Base-by-base conservation (phyloP, 2,113 vertebrate species). In the Upupa epops region DNA sequence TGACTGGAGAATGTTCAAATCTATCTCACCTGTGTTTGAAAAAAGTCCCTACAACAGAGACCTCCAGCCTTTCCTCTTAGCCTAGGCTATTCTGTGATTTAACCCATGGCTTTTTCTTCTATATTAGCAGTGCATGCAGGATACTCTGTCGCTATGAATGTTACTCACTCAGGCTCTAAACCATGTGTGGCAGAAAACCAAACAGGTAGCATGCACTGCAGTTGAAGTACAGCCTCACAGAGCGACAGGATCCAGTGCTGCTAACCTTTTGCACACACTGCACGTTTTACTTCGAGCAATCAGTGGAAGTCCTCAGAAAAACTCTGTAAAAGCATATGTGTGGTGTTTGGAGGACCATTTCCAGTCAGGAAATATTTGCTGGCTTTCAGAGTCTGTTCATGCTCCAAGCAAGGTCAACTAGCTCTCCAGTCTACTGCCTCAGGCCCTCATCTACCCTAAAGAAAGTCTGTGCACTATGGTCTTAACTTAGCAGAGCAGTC, bases 401-500 rank as follows among this genome's bases (percentile, higher is more conserved):
- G 71, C 71, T 85, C 42, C n/a, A 58, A 29, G 84, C 51, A 36
- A 89, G 76, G 87, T 63, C 78, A 66, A 9, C 4, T 10, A 60
- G 25, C 32, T 84, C 63, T 80, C 55, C 37, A 22, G 65, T 40
- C 28, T 32, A 18, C 46, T 76, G 71, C 89, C 84, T 61, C 2
- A 0, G 46, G 59, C 60, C 32, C 61, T 79, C 61, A 28, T 45
- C 49, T 87, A 70, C 86, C 93, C 81, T 60, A 9, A 49, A 68
- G 90, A 42, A 84, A n/a, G 17, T 59, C 58, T 58, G 40, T 1
- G 0, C 25, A 2, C 58, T 11, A 25, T 75, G 81, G 51, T 51
- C 87, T 85, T 89, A 91, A 73, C 79, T 95, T 78, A 85, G 84
- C 82, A 83, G 60, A 88, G 87, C 37, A 29, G 6, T 73, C 16